Conservation (phyloP, 1,140 invertebrate species). For the Rhagoletis zephyria region DNA sequence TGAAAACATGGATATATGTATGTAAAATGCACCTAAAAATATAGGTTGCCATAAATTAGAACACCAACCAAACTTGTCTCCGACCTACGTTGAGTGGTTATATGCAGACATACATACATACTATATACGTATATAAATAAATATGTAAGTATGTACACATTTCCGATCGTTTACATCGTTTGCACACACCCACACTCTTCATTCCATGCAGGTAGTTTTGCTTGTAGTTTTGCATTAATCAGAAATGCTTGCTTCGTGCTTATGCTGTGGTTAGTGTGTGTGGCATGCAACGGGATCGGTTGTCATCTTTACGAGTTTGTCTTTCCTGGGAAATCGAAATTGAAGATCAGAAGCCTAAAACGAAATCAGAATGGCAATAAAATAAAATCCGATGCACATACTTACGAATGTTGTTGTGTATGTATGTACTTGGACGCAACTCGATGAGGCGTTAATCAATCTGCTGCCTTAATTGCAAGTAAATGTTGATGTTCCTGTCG, state of each 20-base stretch:
- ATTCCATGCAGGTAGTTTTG: not conserved
- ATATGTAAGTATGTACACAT: not conserved
- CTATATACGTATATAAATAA: no score
- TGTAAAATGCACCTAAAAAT: not conserved
- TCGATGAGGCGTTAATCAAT: constrained; percentile 45
- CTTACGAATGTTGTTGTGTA: not conserved
- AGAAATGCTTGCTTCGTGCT: not conserved
- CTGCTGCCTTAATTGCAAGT: constrained; percentile 48
- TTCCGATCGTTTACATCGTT: no score
- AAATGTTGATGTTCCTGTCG: constrained; percentile 50
- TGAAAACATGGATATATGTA: not conserved
- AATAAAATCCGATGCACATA: constrained; percentile 4
- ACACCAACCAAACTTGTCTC: not conserved
- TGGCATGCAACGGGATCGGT: constrained; percentile 44
- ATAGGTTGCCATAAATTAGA: not conserved
- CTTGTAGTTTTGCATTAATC: constrained; percentile 32
- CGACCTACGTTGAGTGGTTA: not conserved
- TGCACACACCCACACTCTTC: not conserved
- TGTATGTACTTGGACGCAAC: not conserved
- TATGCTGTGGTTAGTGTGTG: not conserved
- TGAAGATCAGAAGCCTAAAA: constrained; percentile 30
- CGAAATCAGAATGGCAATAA: constrained; percentile 3
- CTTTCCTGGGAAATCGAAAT: constrained; percentile 46
- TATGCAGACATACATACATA: no score
- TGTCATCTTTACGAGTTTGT: constrained; percentile 51